phyloP scores from a whole-genome alignment of 53 echinoderm and acorn worm species.

The Astropecten irregularis region DNA sequence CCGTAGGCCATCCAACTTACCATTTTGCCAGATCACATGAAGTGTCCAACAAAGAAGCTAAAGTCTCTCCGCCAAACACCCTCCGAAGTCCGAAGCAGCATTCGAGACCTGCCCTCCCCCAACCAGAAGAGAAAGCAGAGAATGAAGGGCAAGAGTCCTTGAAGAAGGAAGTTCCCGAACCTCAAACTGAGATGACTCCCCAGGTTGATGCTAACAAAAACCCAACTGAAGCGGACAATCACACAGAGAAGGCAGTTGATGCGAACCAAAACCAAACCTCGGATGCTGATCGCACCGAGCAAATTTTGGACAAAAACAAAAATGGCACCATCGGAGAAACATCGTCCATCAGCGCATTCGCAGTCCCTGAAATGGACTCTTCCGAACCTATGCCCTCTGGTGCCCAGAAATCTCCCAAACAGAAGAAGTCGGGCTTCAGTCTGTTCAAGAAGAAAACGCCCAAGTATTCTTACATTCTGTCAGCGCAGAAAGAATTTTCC shows the following conservation, averaged over 20 bases:
- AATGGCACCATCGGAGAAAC: neutral
- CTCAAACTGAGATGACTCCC: neutral
- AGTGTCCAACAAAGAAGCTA: constrained; percentile 8
- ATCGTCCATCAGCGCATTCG: constrained; percentile 43
- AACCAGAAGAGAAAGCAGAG: neutral
- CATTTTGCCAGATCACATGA: constrained; percentile 38
- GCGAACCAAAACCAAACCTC: neutral
- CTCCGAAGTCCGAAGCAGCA: constrained; percentile 30
- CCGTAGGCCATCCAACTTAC: constrained; percentile 43
- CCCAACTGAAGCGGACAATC: neutral
- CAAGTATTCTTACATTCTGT: constrained; percentile 78
- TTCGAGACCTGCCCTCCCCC: neutral
- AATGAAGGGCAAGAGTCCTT: too few species aligned
- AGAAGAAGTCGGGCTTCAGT: constrained; percentile 42
- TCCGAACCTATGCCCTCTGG: neutral
- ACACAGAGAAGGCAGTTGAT: neutral
- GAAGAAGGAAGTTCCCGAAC: neutral
- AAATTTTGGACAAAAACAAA: neutral
- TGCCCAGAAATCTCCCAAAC: constrained; percentile 5
- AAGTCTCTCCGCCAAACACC: constrained; percentile 37
- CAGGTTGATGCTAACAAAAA: neutral
- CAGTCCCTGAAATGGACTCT: neutral
- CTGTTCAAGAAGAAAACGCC: constrained; percentile 79
- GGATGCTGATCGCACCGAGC: neutral
- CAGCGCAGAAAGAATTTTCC: constrained; percentile 78